Conservation (phyloP, 1,140 invertebrate species). For the Dendroctonus valens region DNA sequence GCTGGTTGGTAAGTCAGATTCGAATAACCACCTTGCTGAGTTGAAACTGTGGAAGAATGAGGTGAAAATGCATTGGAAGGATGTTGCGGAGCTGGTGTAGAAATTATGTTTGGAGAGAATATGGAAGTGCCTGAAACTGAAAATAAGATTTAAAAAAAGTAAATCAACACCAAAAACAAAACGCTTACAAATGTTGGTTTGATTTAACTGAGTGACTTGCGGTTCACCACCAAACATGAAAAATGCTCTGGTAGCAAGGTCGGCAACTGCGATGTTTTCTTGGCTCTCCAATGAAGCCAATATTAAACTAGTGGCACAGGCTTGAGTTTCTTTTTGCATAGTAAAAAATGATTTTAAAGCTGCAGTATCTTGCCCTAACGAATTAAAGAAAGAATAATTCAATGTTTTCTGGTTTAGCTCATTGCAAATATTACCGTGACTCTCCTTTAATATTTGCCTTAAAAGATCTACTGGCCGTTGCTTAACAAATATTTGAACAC, state of each 20-base stretch:
- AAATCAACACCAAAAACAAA: neutral
- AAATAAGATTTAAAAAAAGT: neutral
- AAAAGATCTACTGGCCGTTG: constrained; percentile 84
- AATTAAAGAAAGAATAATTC: constrained; percentile 5
- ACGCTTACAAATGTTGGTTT: constrained; percentile 41
- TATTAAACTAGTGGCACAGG: constrained; percentile 84
- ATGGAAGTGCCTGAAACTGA: constrained; percentile 39
- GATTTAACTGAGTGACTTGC: constrained; percentile 39
- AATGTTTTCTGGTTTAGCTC: neutral
- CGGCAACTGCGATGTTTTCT: constrained; percentile 70
- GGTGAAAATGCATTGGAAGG: constrained; percentile 36
- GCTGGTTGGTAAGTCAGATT: constrained; percentile 34
- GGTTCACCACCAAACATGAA: constrained; percentile 87
- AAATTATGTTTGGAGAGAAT: constrained; percentile 46
- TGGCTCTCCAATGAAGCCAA: constrained; percentile 74
- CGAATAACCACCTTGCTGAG: constrained; percentile 3
- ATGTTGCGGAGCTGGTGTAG: constrained; percentile 41
- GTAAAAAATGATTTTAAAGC: constrained; percentile 83
- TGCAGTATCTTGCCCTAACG: constrained; percentile 71
- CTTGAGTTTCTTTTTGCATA: constrained; percentile 78
- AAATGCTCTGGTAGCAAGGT: constrained; percentile 90
- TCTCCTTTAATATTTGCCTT: constrained; percentile 74
- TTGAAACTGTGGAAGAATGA: constrained; percentile 37
- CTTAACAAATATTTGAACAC: constrained; percentile 79
- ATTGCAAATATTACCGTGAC: constrained; percentile 55